Conservation (phyloP, 2,888 invertebrate genomes). For the Orgyia antiqua region DNA sequence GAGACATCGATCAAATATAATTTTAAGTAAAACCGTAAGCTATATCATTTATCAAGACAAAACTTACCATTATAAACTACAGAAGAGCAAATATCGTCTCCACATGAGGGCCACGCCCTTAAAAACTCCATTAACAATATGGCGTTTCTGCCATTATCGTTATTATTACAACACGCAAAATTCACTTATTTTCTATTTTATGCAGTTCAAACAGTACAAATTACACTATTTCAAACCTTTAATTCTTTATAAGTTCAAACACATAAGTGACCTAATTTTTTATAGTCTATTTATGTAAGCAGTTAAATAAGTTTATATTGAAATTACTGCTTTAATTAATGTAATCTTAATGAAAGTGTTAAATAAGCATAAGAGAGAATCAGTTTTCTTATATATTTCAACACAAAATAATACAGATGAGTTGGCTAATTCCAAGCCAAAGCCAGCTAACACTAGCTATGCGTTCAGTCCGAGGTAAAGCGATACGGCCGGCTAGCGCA, state of each 20-base stretch:
- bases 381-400: not conserved
- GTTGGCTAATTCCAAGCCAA: conserved; percentile 38
- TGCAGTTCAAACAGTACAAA: conserved; percentile 26
- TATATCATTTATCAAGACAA: conserved; percentile 9
- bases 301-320: conserved; percentile 11
- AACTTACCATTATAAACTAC: conserved; percentile 59
- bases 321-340: conserved; percentile 2
- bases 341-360: too few relatives aligned
- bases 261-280: conserved; percentile 14
- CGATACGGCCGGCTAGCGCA: conserved; percentile 42
- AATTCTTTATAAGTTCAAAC: conserved; percentile 10
- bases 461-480: conserved; percentile 33
- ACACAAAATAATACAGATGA: conserved; percentile 10
- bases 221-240: conserved; percentile 27
- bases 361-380: too few relatives aligned
- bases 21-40: too few relatives aligned
- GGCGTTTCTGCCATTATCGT: conserved; percentile 54
- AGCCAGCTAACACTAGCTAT: conserved; percentile 23
- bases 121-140: conserved; percentile 51
- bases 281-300: conserved; percentile 5
- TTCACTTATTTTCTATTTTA: conserved; percentile 33
- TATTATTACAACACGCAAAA: conserved; percentile 24
- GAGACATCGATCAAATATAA: too few relatives aligned
- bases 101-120: conserved; percentile 56
- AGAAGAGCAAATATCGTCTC: conserved; percentile 39